Base-by-base conservation (phyloP, 2,797 vertebrate species). In the Oceanodroma leucorhoa region DNA sequence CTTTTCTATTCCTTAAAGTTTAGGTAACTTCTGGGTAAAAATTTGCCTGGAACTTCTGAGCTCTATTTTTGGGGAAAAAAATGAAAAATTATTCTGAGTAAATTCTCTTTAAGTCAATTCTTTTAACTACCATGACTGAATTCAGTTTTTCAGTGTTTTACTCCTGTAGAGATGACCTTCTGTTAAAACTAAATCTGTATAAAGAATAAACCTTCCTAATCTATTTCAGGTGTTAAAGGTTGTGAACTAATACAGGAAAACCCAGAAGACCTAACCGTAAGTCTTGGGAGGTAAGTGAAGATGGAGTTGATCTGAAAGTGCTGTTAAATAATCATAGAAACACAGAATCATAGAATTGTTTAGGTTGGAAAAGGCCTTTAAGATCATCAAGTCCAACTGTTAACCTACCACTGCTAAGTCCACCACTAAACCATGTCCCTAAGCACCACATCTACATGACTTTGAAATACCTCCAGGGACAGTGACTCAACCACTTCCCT, bases 51-150 rank as follows among this genome's bases (percentile, higher is more conserved):
- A 86, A 40, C 19, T 57, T 57, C n/a, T 62, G 38, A 75, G 4
- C 2, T 57, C 9, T 26, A 6, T 30, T 70, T 32, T 38, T 15
- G 4, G 1, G 1, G 2, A 5, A 9, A 29, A 6, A 45, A 51
- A 30, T 16, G 27, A 30, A 41, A 36, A 16, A 2, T 23, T 73
- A 6, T 32, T 30, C 12, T 55, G 29, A 57, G 14, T 1, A 78
- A 53, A 62, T 66, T 61, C 82, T 78, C 18, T 40, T 65, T 43
- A 72, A 72, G 5, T 70, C 6, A 22, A 0, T 60, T 64, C 1
- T 67, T 77, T 57, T 60, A 32, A 18, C 40, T 66, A 9, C 17
- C 6, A 21, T 26, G 24, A 57, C 41, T 6, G 51, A 79, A 58
- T 66, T 76, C 29, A 50, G 9, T 32, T 5, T 24, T 88, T 55